Conservation (phyloP, 2,797 vertebrate genomes). For the Acanthurus leucopareius region DNA sequence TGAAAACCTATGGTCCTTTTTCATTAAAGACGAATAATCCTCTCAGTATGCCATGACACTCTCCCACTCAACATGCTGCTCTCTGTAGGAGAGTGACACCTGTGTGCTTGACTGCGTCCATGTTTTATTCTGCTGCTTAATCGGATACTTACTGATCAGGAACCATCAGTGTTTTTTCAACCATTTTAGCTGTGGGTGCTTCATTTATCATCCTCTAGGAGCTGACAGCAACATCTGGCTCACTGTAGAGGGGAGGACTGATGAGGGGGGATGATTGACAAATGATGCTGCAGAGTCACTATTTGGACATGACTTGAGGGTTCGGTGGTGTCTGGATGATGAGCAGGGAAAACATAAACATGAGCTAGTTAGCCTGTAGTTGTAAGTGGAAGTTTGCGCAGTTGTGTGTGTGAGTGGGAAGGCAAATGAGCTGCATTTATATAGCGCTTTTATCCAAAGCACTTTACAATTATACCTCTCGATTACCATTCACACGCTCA, state of each 20-base stretch:
- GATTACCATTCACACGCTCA: background rate
- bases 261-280: constrained; percentile 41
- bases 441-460: background rate
- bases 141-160: constrained; percentile 3
- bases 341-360: background rate
- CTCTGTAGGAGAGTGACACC: constrained; percentile 15
- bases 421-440: background rate
- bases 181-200: constrained; percentile 16
- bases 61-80: constrained; percentile 2
- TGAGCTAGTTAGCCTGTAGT: background rate
- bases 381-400: background rate
- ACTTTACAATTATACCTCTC: background rate
- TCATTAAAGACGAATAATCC: constrained; percentile 38
- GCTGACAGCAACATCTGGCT: constrained; percentile 60
- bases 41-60: constrained; percentile 1
- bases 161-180: constrained; percentile 24
- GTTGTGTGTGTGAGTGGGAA: background rate
- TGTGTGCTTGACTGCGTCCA: background rate
- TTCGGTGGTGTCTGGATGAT: constrained; percentile 20
- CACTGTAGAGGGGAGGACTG: constrained; percentile 1
- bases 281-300: constrained; percentile 39
- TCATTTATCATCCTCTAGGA: constrained; percentile 58
- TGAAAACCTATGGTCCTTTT: background rate
- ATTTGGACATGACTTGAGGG: constrained; percentile 7
- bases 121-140: constrained; percentile 8